phyloP scores from a whole-genome alignment of 2,797 vertebrate species.

The Orientallactaga sibirica region DNA sequence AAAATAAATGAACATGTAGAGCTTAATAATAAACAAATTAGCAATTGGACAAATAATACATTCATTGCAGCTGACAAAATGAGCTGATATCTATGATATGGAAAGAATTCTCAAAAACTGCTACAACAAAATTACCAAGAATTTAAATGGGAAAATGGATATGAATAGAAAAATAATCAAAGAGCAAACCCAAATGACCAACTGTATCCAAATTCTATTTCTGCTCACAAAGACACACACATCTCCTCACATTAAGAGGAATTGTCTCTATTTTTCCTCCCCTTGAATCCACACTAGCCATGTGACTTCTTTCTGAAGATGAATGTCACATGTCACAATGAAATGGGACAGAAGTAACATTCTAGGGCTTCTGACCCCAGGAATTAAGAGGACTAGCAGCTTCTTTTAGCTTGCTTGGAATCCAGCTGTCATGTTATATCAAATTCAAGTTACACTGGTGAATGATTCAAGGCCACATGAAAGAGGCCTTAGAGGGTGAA shows the following conservation, averaged over 20 bases:
- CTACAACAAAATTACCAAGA: neutral
- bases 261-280: neutral
- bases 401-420: constrained; percentile 8
- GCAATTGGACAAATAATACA: neutral
- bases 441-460: neutral
- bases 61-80: neutral
- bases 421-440: neutral
- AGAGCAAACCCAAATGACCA: constrained; percentile 19
- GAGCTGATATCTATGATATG: neutral
- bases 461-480: neutral
- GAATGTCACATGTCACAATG: neutral
- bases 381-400: neutral
- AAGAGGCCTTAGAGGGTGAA: neutral
- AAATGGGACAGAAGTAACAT: neutral
- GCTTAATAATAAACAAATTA: constrained; percentile 39
- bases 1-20: neutral
- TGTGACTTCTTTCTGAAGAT: neutral
- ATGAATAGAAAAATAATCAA: constrained; percentile 3
- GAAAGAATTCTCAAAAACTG: neutral
- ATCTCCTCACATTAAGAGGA: neutral
- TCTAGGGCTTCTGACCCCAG: neutral
- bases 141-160: neutral
- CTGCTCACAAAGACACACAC: neutral
- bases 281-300: neutral
- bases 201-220: neutral